phyloP scores from a whole-genome alignment of 1,140 invertebrate genomes.

The Scaptomyza montana region DNA sequence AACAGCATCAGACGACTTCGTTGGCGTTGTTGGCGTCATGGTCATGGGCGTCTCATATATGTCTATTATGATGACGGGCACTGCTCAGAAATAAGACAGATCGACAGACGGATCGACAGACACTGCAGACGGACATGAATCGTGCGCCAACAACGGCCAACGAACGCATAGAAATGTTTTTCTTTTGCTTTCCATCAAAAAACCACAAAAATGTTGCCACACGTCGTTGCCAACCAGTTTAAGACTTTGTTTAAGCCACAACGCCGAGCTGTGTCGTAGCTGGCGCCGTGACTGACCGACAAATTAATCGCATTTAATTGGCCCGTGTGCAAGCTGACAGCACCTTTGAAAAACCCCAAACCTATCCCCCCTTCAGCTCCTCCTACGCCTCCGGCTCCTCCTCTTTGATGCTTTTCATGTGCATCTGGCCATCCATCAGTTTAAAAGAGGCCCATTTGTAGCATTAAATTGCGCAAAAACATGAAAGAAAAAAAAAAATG shows the following conservation, averaged over 20 bases:
- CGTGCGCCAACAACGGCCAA: slow-evolving; percentile 49
- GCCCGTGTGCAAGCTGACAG: slow-evolving; percentile 25
- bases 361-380: not conserved
- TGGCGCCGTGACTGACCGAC: slow-evolving; percentile 34
- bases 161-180: slow-evolving; percentile 78
- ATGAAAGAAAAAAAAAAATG: slow-evolving; percentile 19
- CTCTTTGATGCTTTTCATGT: not conserved
- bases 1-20: slow-evolving; percentile 39
- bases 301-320: slow-evolving; percentile 67
- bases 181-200: slow-evolving; percentile 48
- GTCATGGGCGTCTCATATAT: slow-evolving; percentile 71
- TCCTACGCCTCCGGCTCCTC: not conserved
- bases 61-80: slow-evolving; percentile 68
- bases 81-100: slow-evolving; percentile 52
- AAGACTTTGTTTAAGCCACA: slow-evolving; percentile 1
- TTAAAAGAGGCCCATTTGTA: slow-evolving; percentile 38
- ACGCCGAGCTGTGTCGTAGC: not conserved
- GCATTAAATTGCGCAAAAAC: slow-evolving; percentile 59
- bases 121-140: slow-evolving; percentile 14
- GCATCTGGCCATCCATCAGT: slow-evolving; percentile 23
- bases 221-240: slow-evolving; percentile 64
- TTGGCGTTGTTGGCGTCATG: slow-evolving; percentile 60
- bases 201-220: not conserved
- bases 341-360: slow-evolving; percentile 19
- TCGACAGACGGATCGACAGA: slow-evolving; percentile 1